Base-by-base conservation (phyloP, 2,888 invertebrate species). In the Synergus japonicus region DNA sequence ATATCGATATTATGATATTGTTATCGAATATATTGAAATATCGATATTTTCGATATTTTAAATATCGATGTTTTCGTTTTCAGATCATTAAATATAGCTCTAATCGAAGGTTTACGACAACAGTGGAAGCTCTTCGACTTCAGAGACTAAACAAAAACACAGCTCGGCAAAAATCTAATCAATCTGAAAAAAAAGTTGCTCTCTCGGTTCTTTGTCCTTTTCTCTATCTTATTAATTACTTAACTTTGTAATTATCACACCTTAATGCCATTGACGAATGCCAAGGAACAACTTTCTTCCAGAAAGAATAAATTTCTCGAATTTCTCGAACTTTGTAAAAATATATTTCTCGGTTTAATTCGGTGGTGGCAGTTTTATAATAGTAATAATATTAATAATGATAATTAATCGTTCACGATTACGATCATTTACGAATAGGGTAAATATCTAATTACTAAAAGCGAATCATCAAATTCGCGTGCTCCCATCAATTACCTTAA, bases 401-500 rank as follows among this genome's bases (percentile, higher is more conserved):
- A 54, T 54, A n/a, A 54, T 54, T n/a, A n/a, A 58, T 60, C 22
- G 18, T 22, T 60, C 22, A 46, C 49, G 73, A 80, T 69, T 79
- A 82, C 67, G 69, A 76, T 49, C n/a, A 37, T 76, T 79, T 76
- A 80, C 64, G 65, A 78, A 78, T 79, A 78, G 63, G 76, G 60
- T 78, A 78, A 78, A 79, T 65, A 78, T 41, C 49, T 79, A 76
- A 60, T 78, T 66, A 60, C 15, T 58, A 77, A 77, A 79, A 80
- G 76, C 49, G n/a, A 82, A 79, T 80, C 46, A 64, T 66, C 79
- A 79, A n/a, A 22, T 66, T 76, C 78, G 77, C 76, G 54, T 78
- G 81, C 83, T 83, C 83, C 82, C 84, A 84, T 83, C 73, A 83
- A 83, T 84, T 83, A 84, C 84, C 83, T 83, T 83, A 81, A 81